phyloP scores from a whole-genome alignment of 2,113 vertebrate genomes.

The Labrus mixtus region DNA sequence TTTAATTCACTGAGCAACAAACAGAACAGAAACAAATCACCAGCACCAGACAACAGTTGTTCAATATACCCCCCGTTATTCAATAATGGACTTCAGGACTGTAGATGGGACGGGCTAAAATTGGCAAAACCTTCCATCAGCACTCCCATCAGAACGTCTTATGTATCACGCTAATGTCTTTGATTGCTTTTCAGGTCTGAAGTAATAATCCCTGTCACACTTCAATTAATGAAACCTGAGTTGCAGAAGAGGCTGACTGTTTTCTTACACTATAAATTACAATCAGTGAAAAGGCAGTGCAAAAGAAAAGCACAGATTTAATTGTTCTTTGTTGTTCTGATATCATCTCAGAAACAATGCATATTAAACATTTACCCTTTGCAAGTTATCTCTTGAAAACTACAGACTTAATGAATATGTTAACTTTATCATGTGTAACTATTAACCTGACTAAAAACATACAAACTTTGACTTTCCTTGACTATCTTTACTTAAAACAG shows the following conservation, averaged over 20 bases:
- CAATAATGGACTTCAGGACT: not conserved
- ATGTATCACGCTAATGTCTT: not conserved
- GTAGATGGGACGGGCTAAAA: slow-evolving; percentile 7
- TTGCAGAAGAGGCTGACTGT: slow-evolving; percentile 46
- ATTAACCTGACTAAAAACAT: not conserved
- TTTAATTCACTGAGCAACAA: slow-evolving; percentile 18
- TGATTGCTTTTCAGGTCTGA: slow-evolving; percentile 51
- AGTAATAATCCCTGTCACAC: slow-evolving; percentile 50
- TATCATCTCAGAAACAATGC: slow-evolving; percentile 45
- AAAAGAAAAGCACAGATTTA: slow-evolving; percentile 34
- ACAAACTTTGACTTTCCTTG: too few species aligned
- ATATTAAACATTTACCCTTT: slow-evolving; percentile 39
- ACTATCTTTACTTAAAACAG: too few species aligned
- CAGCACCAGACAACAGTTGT: not conserved
- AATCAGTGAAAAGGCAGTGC: slow-evolving; percentile 32
- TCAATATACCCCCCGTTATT: slow-evolving; percentile 28
- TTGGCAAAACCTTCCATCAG: slow-evolving; percentile 21
- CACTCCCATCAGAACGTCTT: slow-evolving; percentile 14
- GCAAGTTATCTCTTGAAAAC: slow-evolving; percentile 21
- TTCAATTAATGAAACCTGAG: slow-evolving; percentile 59
- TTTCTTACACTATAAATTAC: slow-evolving; percentile 59
- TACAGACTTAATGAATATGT: slow-evolving; percentile 12
- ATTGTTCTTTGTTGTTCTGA: slow-evolving; percentile 48
- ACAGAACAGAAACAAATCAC: slow-evolving; percentile 25
- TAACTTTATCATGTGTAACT: not conserved